Evolutionary conservation across 1,140 invertebrate species (phyloP).

Genomic region (Ceratina calcarata): DNA sequence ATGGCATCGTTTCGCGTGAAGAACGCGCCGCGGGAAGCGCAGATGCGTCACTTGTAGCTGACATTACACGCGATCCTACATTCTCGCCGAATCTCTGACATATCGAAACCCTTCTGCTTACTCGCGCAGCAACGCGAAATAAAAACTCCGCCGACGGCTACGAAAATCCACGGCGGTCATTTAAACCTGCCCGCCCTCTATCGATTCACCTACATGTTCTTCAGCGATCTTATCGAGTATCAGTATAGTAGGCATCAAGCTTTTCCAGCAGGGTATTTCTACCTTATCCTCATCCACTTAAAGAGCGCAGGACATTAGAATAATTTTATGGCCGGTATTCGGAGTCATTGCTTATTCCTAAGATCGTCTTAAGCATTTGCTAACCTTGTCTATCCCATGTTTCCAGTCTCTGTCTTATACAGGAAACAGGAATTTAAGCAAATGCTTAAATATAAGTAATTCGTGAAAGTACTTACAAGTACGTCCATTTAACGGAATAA

Average conservation of each 20-base stretch:
- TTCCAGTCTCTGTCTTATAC: too few relatives aligned
- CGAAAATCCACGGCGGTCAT: background rate
- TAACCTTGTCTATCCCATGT: too few relatives aligned
- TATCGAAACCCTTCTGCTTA: constrained; percentile 5
- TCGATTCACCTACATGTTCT: background rate
- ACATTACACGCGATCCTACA: constrained; percentile 45
- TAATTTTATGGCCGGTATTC: too few relatives aligned
- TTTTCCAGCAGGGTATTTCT: too few relatives aligned
- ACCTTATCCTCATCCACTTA: too few relatives aligned
- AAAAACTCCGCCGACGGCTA: constrained; percentile 36
- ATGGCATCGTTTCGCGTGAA: constrained; percentile 57
- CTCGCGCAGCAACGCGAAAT: constrained; percentile 37
- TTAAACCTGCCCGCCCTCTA: constrained; percentile 42
- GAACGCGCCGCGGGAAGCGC: constrained; percentile 44
- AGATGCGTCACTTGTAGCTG: constrained; percentile 48
- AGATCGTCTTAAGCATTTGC: too few relatives aligned
- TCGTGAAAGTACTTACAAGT: too few relatives aligned
- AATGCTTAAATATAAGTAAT: too few relatives aligned
- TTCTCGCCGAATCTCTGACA: constrained; percentile 32
- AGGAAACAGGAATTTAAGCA: too few relatives aligned
- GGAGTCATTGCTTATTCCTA: too few relatives aligned
- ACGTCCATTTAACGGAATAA: too few relatives aligned
- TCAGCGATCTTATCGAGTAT: background rate
- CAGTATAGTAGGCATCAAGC: background rate
- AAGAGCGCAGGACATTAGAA: too few relatives aligned